Percentiles rank a stretch among this genome's conserved stretches.
Conservation (phyloP, 1,140 invertebrate genomes). For the Pogonognathellus flavescens region DNA sequence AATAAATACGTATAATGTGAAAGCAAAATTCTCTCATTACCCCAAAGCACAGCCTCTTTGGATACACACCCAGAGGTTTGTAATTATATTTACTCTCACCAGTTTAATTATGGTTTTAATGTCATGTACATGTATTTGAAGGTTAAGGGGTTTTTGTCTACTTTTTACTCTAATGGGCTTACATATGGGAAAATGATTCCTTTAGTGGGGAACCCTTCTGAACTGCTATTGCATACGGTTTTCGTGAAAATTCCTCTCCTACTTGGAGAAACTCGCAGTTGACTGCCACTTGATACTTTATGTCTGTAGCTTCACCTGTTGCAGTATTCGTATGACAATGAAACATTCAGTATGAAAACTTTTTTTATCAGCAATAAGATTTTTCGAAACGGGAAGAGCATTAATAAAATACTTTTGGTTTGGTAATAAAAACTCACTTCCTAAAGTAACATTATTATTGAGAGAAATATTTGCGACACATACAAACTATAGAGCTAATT, state of each 20-base stretch:
- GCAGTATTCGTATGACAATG: no score
- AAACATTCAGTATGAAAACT: no score
- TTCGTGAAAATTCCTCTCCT: slow-evolving; percentile 96
- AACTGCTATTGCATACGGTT: slow-evolving; percentile 96
- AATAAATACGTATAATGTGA: no score
- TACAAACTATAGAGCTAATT: no score
- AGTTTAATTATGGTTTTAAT: not conserved
- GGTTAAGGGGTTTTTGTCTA: no score
- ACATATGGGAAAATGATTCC: slow-evolving; percentile 68
- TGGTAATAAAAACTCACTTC: no score
- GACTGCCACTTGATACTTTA: slow-evolving; percentile 87
- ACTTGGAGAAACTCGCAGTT: slow-evolving; percentile 91
- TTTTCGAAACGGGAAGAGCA: no score
- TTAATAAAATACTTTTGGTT: no score
- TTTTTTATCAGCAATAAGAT: no score
- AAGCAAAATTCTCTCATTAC: not conserved
- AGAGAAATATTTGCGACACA: no score
- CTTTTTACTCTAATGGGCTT: slow-evolving; percentile 66
- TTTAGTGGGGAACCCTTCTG: slow-evolving; percentile 91
- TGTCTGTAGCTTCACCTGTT: slow-evolving; percentile 90
- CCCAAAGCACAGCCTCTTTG: not conserved
- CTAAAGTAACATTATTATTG: no score
- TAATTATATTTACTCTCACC: not conserved
- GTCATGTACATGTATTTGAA: no score
- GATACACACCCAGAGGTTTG: not conserved